Base-by-base conservation (phyloP, 2,888 invertebrate species). In the Calliphora vomitoria region DNA sequence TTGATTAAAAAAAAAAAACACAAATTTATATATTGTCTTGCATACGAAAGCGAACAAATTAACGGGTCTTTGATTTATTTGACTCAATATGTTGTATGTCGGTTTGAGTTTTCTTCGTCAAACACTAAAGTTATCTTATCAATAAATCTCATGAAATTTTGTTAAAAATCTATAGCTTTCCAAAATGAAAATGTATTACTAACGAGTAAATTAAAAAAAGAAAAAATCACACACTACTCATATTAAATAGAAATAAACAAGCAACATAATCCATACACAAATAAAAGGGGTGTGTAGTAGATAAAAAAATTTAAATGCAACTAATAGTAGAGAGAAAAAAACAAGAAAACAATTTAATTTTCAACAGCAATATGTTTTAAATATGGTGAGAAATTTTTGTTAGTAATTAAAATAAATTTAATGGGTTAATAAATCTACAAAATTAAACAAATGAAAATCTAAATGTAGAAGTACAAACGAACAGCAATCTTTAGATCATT, bases 341-440 rank as follows among this genome's bases (percentile, higher is more conserved):
- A 82, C 25, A 20, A 25, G 55, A 41, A 50, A 60, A 72, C 71
- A 72, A 62, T 64, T 75, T 68, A 62, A 79, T 69, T 74, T 66
- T 74, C 62, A 86, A 78, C 68, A 75, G 72, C 47, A 64, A 79
- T 20, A 6, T 18, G 53, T 64, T 87, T 84, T 66, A 50, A 81
- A 58, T 74, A 6, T 72, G 47, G 62, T 81, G 81, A 58, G 81
- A 84, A 76, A 60, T 71, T 53, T 38, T 75, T 64, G 0, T 66
- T 13, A 15, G 15, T 20, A 58, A 66, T 55, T 50, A 18, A 71
- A 81, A 66, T 60, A 62, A 60, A 78, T 74, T 84, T 72, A 78
- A 87, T 85, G 81, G 78, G 72, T 85, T 84, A 87, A 87, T 87
- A 85, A 87, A 87, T 84, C 84, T 81, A 35, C 47, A 11, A 69